These are phyloP conservation scores for Trachelus iudaicus DNA, from an alignment of 2,888 invertebrate species.

Conservation along the genomic window DNA sequence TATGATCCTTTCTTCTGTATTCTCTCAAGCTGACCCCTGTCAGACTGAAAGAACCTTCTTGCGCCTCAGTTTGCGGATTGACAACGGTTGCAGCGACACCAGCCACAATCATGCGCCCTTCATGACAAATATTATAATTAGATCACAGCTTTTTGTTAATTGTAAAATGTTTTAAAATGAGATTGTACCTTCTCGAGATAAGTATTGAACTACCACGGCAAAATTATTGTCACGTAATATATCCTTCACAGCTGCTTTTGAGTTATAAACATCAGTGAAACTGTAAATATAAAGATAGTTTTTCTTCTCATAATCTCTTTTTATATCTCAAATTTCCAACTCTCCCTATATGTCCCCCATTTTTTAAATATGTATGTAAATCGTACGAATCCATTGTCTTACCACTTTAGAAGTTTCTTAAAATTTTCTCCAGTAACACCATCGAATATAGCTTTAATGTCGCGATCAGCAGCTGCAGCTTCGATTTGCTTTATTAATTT, in stretches of 20 bases:
- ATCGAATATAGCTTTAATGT: slow-evolving; percentile 75
- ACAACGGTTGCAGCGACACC: slow-evolving; percentile 63
- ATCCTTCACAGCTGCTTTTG: slow-evolving; percentile 39
- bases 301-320: neutral
- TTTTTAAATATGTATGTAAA: neutral
- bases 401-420: slow-evolving; percentile 71
- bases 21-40: slow-evolving; percentile 69
- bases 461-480: slow-evolving; percentile 70
- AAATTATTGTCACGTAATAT: slow-evolving; percentile 56
- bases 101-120: slow-evolving; percentile 52
- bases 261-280: slow-evolving; percentile 54
- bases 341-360: neutral
- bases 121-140: slow-evolving; percentile 27
- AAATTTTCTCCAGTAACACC: slow-evolving; percentile 73
- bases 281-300: slow-evolving; percentile 37
- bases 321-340: neutral
- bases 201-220: slow-evolving; percentile 53
- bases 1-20: slow-evolving; percentile 66
- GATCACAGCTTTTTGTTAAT: slow-evolving; percentile 14
- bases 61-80: slow-evolving; percentile 59
- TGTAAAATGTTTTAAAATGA: neutral
- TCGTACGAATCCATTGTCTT: slow-evolving; percentile 32
- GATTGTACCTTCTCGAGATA: slow-evolving; percentile 54
- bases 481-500: slow-evolving; percentile 69
- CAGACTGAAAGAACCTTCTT: slow-evolving; percentile 64